phyloP scores from a whole-genome alignment of 2,113 vertebrate species.

The Lophura nycthemera region DNA sequence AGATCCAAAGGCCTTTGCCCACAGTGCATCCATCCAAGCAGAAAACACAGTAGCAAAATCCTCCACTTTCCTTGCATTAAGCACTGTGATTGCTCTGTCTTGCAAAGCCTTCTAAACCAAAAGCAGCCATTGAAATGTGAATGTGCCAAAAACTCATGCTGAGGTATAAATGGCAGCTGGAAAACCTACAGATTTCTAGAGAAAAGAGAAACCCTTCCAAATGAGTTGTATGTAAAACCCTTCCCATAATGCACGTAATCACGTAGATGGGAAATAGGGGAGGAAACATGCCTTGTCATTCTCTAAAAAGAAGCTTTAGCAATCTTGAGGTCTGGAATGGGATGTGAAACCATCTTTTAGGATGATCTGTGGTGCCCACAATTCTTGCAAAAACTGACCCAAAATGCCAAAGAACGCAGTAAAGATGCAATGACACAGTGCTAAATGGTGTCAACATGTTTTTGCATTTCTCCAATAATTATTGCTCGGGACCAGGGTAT shows the following conservation, averaged over 20 bases:
- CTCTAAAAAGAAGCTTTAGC: neutral
- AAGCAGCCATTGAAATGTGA: neutral
- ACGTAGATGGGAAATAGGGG: accelerated
- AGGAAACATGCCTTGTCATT: neutral
- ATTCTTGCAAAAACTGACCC: neutral
- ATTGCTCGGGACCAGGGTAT: accelerated
- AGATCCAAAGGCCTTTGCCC: neutral
- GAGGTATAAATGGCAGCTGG: neutral
- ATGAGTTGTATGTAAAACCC: neutral
- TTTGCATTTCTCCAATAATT: neutral
- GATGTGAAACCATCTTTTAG: neutral
- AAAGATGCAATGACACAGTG: neutral
- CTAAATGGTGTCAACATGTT: neutral
- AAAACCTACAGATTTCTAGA: neutral
- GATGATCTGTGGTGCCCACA: too few species aligned
- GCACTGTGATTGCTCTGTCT: neutral
- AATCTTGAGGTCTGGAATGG: neutral
- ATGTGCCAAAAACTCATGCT: neutral
- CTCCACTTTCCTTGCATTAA: neutral
- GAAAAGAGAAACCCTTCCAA: neutral
- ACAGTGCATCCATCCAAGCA: accelerated
- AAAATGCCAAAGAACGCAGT: neutral
- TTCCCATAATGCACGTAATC: neutral
- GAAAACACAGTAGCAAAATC: neutral
- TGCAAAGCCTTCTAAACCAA: neutral